Conservation (phyloP, 2,888 invertebrate genomes). For the Elmis aenea region DNA sequence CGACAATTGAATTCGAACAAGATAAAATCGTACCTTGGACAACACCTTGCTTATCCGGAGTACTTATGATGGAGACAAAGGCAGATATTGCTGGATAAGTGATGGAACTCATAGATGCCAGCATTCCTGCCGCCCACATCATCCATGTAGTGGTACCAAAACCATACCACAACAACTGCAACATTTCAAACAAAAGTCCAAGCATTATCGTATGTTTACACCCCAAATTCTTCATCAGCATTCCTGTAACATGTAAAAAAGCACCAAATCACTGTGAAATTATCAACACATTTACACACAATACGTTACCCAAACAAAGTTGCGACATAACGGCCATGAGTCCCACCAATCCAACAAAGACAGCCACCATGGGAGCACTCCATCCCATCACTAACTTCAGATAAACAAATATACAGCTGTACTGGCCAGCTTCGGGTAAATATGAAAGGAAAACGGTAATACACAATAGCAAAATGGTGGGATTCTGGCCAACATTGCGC, state of each 20-base stretch:
- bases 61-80: slow-evolving; percentile 95
- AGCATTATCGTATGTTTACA: slow-evolving; percentile 97
- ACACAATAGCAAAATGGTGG: slow-evolving; percentile 93
- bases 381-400: slow-evolving; percentile 95
- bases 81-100: slow-evolving; percentile 99
- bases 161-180: slow-evolving; percentile 96
- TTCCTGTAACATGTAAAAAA: too few relatives aligned
- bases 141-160: slow-evolving; percentile 97
- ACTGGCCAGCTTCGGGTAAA: slow-evolving; percentile 97
- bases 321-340: slow-evolving; percentile 94
- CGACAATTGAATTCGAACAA: not conserved
- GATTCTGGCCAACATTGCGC: slow-evolving; percentile 87
- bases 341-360: slow-evolving; percentile 96
- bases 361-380: slow-evolving; percentile 89
- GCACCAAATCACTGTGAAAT: too few relatives aligned
- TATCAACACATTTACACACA: slow-evolving; percentile 14
- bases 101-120: slow-evolving; percentile 93
- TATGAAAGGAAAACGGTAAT: slow-evolving; percentile 97
- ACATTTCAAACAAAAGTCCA: slow-evolving; percentile 92
- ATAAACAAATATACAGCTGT: slow-evolving; percentile 99
- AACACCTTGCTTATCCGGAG: slow-evolving; percentile 92
- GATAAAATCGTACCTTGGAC: slow-evolving; percentile 39
- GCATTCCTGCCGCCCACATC: slow-evolving; percentile 98
- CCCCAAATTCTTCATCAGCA: slow-evolving; percentile 69
- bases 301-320: slow-evolving; percentile 75